Evolutionary conservation across 2,797 vertebrate species (phyloP).

Genomic region (Thaleichthys pacificus): DNA sequence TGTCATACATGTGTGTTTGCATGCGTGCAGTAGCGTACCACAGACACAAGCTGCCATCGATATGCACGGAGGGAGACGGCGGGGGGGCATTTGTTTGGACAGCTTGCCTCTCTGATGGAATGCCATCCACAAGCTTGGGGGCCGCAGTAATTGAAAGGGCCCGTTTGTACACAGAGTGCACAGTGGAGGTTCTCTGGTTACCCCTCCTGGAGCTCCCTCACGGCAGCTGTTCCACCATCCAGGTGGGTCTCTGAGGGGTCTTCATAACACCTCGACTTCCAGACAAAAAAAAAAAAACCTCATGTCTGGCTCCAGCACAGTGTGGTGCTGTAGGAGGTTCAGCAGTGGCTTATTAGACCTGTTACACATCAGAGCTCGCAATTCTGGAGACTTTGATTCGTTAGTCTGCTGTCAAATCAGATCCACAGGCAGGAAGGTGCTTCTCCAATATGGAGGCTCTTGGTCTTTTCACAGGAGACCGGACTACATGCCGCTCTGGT

Average conservation of each 20-base stretch:
- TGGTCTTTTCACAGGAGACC: conserved; percentile 53
- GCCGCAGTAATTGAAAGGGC: conserved; percentile 61
- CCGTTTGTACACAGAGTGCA: conserved; percentile 59
- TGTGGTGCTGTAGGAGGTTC: conserved; percentile 42
- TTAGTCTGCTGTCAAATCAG: neutral
- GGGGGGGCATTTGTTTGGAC: conserved; percentile 70
- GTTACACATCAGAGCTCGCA: conserved; percentile 29
- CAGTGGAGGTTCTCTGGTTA: conserved; percentile 56
- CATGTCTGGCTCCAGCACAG: conserved; percentile 22
- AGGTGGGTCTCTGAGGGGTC: conserved; percentile 44
- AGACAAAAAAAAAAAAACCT: neutral
- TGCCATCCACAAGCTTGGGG: conserved; percentile 62
- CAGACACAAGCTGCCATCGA: conserved; percentile 62
- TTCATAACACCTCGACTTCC: conserved; percentile 36
- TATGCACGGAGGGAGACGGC: conserved; percentile 52
- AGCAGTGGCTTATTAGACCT: conserved; percentile 34
- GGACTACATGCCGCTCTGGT: conserved; percentile 63
- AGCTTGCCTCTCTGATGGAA: conserved; percentile 73
- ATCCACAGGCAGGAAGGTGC: conserved; percentile 12
- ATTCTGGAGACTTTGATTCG: conserved; percentile 15
- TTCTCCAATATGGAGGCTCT: conserved; percentile 32
- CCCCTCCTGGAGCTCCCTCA: conserved; percentile 48
- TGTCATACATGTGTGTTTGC: conserved; percentile 51
- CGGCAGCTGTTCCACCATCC: conserved; percentile 42
- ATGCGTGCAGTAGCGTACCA: conserved; percentile 56